These are phyloP conservation scores for Magallana angulata DNA, from an alignment of 1,140 invertebrate genomes.

Conservation along the genomic window DNA sequence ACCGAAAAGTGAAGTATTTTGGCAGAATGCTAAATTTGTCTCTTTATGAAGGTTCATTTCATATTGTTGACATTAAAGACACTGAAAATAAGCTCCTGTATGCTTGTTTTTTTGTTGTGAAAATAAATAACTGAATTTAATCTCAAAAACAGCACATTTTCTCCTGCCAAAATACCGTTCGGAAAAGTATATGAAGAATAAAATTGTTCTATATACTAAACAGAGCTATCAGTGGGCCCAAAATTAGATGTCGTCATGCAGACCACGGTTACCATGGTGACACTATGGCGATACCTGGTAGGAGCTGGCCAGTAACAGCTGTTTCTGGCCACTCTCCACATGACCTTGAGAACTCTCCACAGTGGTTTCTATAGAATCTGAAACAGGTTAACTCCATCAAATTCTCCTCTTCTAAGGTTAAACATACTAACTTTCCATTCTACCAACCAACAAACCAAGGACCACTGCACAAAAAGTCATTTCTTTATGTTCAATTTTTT, in stretches of 20 bases:
- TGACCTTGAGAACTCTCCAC: constrained; percentile 31
- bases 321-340: constrained; percentile 29
- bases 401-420: neutral
- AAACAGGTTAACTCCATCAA: neutral
- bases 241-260: neutral
- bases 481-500: neutral
- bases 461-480: neutral
- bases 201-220: too few species aligned
- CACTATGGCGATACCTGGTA: constrained; percentile 22
- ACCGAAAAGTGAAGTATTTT: too few species aligned
- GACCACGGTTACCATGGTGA: neutral
- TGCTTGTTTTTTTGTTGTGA: too few species aligned
- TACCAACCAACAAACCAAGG: neutral
- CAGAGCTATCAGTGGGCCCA: too few species aligned
- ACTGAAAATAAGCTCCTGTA: too few species aligned
- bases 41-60: too few species aligned
- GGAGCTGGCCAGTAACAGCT: constrained; percentile 8
- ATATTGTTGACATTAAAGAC: too few species aligned
- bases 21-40: too few species aligned
- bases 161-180: too few species aligned
- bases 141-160: too few species aligned
- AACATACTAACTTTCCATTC: neutral
- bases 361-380: constrained; percentile 37
- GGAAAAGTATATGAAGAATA: too few species aligned
- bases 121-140: too few species aligned